Evolutionary conservation across 2,113 vertebrate species (phyloP).

Genomic region (Chrysochloris asiatica): DNA sequence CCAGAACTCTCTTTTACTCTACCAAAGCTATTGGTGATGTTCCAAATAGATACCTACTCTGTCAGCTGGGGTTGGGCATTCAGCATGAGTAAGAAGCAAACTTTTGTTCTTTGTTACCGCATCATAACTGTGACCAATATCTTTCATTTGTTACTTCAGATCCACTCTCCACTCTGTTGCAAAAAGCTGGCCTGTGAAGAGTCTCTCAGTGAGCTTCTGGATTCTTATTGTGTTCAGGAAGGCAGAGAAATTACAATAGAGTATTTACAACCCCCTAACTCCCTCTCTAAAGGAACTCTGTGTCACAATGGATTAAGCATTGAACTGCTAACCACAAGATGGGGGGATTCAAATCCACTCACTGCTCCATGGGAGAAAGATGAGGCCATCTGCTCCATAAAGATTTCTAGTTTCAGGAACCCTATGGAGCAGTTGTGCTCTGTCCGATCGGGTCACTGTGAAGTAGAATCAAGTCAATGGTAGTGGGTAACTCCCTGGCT

Average conservation of each 20-base stretch:
- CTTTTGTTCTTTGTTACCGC: not conserved
- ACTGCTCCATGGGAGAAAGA: too few species aligned
- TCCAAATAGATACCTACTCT: not conserved
- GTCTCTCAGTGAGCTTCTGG: not conserved
- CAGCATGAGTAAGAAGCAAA: not conserved
- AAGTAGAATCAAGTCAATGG: too few species aligned
- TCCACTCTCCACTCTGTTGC: not conserved
- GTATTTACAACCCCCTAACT: too few species aligned
- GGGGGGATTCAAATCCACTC: too few species aligned
- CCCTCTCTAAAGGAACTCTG: too few species aligned
- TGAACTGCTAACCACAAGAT: too few species aligned
- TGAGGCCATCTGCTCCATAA: too few species aligned
- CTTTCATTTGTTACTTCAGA: not conserved
- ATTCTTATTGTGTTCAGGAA: not conserved
- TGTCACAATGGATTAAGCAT: too few species aligned
- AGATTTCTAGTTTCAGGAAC: too few species aligned
- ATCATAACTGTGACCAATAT: not conserved
- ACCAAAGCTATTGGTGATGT: not conserved
- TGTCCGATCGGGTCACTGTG: too few species aligned
- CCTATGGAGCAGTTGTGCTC: too few species aligned
- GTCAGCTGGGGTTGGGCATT: not conserved
- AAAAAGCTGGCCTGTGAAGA: not conserved
- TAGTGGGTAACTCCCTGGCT: too few species aligned
- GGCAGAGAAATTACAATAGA: not conserved
- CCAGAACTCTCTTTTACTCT: not conserved